A percentile compares a stretch with the other conserved stretches of the same genome.
Conservation (phyloP, 2,113 vertebrate species). For the Periophthalmodon schlosseri region DNA sequence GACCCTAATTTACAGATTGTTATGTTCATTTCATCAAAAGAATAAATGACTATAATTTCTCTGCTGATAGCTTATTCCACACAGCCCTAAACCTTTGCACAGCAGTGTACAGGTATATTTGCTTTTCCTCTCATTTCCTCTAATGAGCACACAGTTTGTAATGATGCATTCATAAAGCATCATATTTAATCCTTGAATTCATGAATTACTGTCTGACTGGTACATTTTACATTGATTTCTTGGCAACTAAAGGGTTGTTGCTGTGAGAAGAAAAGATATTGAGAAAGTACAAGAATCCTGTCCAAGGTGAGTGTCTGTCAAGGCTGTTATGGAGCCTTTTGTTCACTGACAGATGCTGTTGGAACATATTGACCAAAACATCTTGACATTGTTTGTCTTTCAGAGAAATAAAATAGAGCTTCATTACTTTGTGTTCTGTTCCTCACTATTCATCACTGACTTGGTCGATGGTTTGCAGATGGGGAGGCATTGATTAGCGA, state of each 20-base stretch:
- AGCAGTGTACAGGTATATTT: background rate
- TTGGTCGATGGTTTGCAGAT: slow-evolving; percentile 55
- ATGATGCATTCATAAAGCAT: slow-evolving; percentile 3
- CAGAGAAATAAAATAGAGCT: slow-evolving; percentile 72
- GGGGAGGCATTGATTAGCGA: slow-evolving; percentile 45
- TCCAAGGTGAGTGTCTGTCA: slow-evolving; percentile 43
- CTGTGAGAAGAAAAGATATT: slow-evolving; percentile 41
- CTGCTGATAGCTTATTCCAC: background rate
- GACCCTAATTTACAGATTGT: background rate
- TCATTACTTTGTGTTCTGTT: slow-evolving; percentile 60
- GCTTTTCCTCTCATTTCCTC: background rate
- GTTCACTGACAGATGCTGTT: slow-evolving; percentile 60
- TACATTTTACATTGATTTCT: slow-evolving; percentile 44
- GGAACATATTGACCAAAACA: slow-evolving; percentile 66
- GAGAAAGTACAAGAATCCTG: slow-evolving; percentile 30
- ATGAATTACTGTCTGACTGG: slow-evolving; percentile 23
- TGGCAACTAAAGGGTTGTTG: slow-evolving; percentile 75
- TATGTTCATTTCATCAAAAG: background rate
- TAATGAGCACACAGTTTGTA: slow-evolving; percentile 19
- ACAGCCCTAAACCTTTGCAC: background rate
- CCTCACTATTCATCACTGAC: slow-evolving; percentile 51
- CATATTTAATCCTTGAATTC: background rate
- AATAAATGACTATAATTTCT: background rate
- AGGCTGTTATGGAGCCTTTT: slow-evolving; percentile 61
- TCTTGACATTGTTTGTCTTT: slow-evolving; percentile 74